Evolutionary conservation across 2,888 invertebrate genomes (phyloP), one percentile per base, ranked within the genome.

Genomic region (Steinernema scapterisci): DNA sequence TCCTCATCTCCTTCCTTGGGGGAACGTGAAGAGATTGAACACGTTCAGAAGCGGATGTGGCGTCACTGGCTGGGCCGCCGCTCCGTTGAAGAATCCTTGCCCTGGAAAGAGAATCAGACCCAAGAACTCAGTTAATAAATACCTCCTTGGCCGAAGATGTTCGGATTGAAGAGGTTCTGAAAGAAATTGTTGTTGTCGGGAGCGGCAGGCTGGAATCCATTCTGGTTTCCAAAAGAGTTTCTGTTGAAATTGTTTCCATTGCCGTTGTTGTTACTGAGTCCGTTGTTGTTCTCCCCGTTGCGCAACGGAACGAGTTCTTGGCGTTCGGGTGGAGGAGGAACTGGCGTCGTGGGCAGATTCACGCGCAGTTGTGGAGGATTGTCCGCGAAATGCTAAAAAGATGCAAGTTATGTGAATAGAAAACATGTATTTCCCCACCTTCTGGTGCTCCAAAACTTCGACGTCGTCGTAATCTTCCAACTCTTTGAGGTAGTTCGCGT

Each of bases 341-440:
- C 31, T 1, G 63, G 27, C 63, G 63, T 31, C 1, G 63, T 31
- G 45, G 74, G 52, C 23, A 74, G 70, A 25, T 51, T 31, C 25
- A 74, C 52, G 44, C 51, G 51, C 21, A 38, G 70, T 21, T 74
- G 74, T 13, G 74, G 74, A 19, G 74, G 71, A 27, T 71, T 71
- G 38, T 74, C 74, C 21, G 74, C 71, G 72, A 74, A 74, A 16
- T 51, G 54, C 54, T 74, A 48, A 19, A 31, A 31, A 25, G 25
- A 44, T n/a, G n/a, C n/a, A n/a, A 48, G 13, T 48, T 19, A 48
- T 16, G 38, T 38, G 3, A 6, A 38, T 38, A 3, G 5, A 6
- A 9, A 6, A 6, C 38, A 9, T 38, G 38, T 38, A 38, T 6
- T 38, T 6, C 3, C 63, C 16, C 31, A 63, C 63, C 63, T 63